A percentile compares a stretch with the other conserved stretches of the same genome.
Conservation (phyloP, 1,140 invertebrate genomes). For the Acromyrmex charruanus region DNA sequence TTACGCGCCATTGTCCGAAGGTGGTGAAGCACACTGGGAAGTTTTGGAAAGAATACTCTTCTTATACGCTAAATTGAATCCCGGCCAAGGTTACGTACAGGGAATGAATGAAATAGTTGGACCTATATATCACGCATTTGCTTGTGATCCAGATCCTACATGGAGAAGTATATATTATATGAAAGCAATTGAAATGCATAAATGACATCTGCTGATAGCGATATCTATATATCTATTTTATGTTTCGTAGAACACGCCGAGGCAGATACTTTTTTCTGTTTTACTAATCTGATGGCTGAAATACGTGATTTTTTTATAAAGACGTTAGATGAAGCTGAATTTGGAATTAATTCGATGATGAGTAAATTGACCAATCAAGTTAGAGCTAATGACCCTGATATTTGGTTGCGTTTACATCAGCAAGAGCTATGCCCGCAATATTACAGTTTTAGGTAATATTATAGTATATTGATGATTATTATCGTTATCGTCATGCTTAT, state of each 20-base stretch:
- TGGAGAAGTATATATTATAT: constrained; percentile 90
- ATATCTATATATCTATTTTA: constrained; percentile 4
- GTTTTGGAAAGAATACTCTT: constrained; percentile 98
- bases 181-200: neutral
- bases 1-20: constrained; percentile 93
- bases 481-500: neutral
- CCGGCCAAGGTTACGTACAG: constrained; percentile 98
- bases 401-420: constrained; percentile 92
- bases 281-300: constrained; percentile 98
- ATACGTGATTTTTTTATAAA: constrained; percentile 99
- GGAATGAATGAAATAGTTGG: constrained; percentile 99
- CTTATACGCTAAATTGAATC: constrained; percentile 99
- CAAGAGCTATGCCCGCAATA: constrained; percentile 97
- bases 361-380: constrained; percentile 91
- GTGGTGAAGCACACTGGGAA: constrained; percentile 97
- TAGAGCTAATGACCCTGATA: constrained; percentile 91
- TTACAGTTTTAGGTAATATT: constrained; percentile 94
- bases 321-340: constrained; percentile 96
- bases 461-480: neutral
- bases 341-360: constrained; percentile 96
- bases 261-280: constrained; percentile 99
- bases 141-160: constrained; percentile 93
- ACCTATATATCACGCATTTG: constrained; percentile 99
- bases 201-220: neutral
- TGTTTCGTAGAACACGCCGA: constrained; percentile 94